Base-by-base conservation (phyloP, 2,797 vertebrate species). In the Oreochromis grahami region DNA sequence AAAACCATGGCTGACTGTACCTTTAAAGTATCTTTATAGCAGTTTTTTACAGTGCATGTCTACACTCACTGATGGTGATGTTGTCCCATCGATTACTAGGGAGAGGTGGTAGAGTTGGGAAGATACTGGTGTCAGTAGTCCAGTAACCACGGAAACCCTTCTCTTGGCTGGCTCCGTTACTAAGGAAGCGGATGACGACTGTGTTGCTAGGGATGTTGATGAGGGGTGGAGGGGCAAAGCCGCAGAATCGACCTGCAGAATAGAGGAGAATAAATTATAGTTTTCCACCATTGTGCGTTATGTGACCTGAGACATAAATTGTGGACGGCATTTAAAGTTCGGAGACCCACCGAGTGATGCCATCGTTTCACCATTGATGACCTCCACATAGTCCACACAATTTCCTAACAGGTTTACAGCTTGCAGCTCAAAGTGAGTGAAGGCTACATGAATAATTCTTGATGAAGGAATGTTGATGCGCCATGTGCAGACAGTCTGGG, bases 111-210 rank as follows among this genome's bases (percentile, higher is more conserved):
- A 95, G 79, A 52, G 93, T 96, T 5, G 93, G 96, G 68, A 95
- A 45, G 55, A 94, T 45, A 32, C 3, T 78, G 5, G 80, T 2
- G 86, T 96, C 87, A 5, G 90, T 95, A 78, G 95, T 96, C 96
- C 96, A 97, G 85, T 96, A 96, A 82, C 95, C 96, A 77, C 91
- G 94, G 78, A 97, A 97, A 83, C 97, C 96, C 51, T 82, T 93
- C 80, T 95, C 90, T 19, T 95, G 90, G 76, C 89, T 87, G 7
- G 53, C 87, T 29, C 78, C 45, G 3, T 96, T 94, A 82, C 93
- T 96, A 24, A 96, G 63, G 86, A 97, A 97, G 55, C 95, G 95
- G 50, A 97, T 89, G 21, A 94, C 55, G 5, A 86, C 93, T 10
- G 70, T 91, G 83, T 92, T 90, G 52, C 92, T 85, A 1, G 41